A percentile compares a stretch with the other conserved stretches of the same genome.
These are phyloP conservation scores for Hipparchia sbordonii DNA, from an alignment of 2,888 invertebrate species.

Conservation along the genomic window DNA sequence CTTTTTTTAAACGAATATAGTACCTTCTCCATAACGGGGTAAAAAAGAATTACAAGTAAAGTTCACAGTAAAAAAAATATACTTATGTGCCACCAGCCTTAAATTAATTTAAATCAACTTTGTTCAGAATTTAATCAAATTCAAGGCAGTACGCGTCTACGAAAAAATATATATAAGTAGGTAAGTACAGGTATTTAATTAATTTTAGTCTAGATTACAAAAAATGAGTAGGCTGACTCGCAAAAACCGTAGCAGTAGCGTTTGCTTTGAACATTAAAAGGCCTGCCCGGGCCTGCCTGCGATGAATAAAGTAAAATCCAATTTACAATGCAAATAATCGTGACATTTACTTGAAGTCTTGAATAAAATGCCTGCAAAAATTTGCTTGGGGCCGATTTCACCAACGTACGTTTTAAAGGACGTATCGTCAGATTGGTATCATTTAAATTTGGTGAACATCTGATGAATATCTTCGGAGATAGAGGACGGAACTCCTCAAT, in stretches of 20 bases:
- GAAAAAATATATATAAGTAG: background rate
- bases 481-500: no score
- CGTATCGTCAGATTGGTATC: no score
- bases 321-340: constrained; percentile 16
- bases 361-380: background rate
- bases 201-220: background rate
- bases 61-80: no score
- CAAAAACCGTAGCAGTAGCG: background rate
- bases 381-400: background rate
- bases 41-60: no score
- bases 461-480: no score
- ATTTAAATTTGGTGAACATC: no score
- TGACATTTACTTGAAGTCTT: constrained; percentile 13
- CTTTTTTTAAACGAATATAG: no score
- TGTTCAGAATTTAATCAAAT: background rate
- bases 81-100: no score
- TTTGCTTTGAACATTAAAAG: constrained; percentile 2
- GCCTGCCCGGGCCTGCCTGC: background rate
- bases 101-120: background rate
- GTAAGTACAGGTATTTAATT: background rate
- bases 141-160: background rate
- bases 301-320: constrained; percentile 10
- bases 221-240: background rate
- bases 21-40: no score
- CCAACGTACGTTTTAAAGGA: no score